Evolutionary conservation across 2,888 invertebrate genomes (phyloP).

Genomic region (Orgyia antiqua): DNA sequence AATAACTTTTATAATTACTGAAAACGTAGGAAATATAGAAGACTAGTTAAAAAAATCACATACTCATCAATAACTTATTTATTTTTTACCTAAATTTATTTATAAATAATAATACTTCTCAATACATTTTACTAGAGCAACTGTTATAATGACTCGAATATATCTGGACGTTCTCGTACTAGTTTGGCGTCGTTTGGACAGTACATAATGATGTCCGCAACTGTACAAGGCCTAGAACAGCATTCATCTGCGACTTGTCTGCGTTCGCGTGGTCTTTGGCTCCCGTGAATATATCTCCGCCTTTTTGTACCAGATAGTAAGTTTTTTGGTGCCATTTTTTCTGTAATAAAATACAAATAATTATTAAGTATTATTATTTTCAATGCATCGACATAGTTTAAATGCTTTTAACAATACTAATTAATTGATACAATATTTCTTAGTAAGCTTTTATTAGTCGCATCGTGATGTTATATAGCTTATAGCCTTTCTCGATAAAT

Average conservation of each 20-base stretch:
- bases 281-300: slow-evolving; percentile 31
- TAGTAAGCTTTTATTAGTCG: too few relatives aligned
- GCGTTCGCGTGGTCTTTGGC: slow-evolving; percentile 41
- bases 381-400: too few relatives aligned
- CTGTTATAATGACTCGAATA: slow-evolving; percentile 35
- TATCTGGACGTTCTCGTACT: slow-evolving; percentile 47
- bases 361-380: too few relatives aligned
- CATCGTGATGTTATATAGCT: too few relatives aligned
- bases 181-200: slow-evolving; percentile 54
- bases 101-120: slow-evolving; percentile 37
- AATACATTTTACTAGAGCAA: slow-evolving; percentile 9
- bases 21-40: too few relatives aligned
- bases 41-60: too few relatives aligned
- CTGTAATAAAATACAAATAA: slow-evolving; percentile 30
- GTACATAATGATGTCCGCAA: slow-evolving; percentile 54
- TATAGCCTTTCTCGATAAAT: too few relatives aligned
- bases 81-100: slow-evolving; percentile 14
- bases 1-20: too few relatives aligned
- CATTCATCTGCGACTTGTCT: slow-evolving; percentile 59
- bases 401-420: too few relatives aligned
- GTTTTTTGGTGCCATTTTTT: slow-evolving; percentile 49
- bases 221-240: slow-evolving; percentile 52
- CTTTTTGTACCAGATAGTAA: slow-evolving; percentile 39
- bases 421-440: too few relatives aligned
- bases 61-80: slow-evolving; percentile 9